A percentile compares a stretch with the other conserved stretches of the same genome.
Evolutionary conservation across 1,140 invertebrate genomes (phyloP).

Genomic region (Halotydeus destructor): DNA sequence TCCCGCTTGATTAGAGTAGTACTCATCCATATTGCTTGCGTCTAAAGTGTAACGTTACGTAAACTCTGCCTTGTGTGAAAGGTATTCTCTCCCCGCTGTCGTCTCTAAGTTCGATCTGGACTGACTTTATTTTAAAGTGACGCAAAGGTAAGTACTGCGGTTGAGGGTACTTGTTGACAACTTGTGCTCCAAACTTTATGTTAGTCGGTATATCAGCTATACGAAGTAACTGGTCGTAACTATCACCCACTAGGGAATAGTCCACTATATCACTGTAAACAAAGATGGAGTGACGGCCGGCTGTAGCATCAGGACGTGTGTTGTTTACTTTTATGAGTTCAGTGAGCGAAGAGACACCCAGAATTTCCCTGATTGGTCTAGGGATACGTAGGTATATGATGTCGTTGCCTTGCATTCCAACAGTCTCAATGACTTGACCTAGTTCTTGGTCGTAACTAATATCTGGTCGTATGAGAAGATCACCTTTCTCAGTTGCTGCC

Average conservation of each 20-base stretch:
- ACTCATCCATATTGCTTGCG: background rate
- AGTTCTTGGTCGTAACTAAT: too few species aligned
- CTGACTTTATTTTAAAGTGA: background rate
- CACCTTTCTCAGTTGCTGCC: too few species aligned
- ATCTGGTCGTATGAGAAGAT: too few species aligned
- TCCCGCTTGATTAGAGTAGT: background rate
- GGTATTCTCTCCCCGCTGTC: background rate
- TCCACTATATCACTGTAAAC: slow-evolving; percentile 5
- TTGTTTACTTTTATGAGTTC: too few species aligned
- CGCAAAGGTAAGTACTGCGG: background rate
- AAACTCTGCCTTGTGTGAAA: background rate
- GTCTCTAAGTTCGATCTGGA: slow-evolving; percentile 1
- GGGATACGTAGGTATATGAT: too few species aligned
- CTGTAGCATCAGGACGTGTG: too few species aligned
- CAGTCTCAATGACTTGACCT: too few species aligned
- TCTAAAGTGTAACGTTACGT: slow-evolving; percentile 1
- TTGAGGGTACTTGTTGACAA: background rate
- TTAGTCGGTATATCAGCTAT: background rate
- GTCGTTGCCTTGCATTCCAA: too few species aligned
- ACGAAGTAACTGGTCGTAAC: background rate
- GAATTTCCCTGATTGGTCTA: too few species aligned
- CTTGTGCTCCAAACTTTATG: background rate
- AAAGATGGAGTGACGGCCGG: background rate
- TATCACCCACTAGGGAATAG: background rate
- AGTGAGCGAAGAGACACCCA: too few species aligned